phyloP scores from a whole-genome alignment of 2,797 vertebrate genomes.

The Tamandua tetradactyla region DNA sequence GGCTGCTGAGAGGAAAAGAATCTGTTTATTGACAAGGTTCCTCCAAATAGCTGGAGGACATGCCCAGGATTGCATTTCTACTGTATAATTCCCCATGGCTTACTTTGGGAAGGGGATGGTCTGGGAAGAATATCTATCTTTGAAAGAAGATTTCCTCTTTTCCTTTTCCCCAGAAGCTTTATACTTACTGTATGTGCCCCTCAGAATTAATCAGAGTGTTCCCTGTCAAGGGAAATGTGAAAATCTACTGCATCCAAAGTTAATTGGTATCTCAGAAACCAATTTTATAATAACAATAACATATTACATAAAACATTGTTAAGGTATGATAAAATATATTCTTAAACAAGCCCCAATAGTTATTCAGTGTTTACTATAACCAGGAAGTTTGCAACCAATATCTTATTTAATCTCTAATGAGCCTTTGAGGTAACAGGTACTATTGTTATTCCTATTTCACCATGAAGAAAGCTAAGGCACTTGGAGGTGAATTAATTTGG shows the following conservation, averaged over 20 bases:
- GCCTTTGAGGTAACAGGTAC: not conserved
- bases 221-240: not conserved
- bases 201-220: conserved; percentile 8
- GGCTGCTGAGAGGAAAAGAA: conserved; percentile 28
- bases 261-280: not conserved
- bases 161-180: not conserved
- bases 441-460: not conserved
- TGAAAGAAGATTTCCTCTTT: not conserved
- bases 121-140: not conserved
- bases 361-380: not conserved
- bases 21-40: not conserved
- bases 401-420: not conserved
- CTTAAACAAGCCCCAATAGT: not conserved
- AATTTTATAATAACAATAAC: not conserved
- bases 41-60: not conserved
- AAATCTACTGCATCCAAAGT: conserved; percentile 4
- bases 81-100: not conserved
- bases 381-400: not conserved
- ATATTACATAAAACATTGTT: not conserved
- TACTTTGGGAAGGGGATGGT: not conserved
- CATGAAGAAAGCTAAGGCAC: conserved; percentile 3
- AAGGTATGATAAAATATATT: not conserved
- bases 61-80: not conserved
- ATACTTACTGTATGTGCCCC: conserved; percentile 4
- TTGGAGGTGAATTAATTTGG: conserved; percentile 20